Conservation (phyloP, 2,797 vertebrate genomes). For the Sebastes trivittatus region DNA sequence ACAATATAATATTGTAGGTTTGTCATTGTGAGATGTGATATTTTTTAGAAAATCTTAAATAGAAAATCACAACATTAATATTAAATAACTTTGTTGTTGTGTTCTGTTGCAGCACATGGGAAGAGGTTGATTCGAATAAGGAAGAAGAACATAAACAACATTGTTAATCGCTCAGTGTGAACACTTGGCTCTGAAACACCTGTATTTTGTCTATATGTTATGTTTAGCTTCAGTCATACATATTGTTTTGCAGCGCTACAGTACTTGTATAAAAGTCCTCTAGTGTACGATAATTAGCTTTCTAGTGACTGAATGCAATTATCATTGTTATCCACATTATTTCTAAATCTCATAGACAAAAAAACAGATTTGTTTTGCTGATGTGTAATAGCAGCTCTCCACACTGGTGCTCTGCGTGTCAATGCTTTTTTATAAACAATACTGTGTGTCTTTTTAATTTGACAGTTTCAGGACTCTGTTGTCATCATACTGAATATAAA, state of each 20-base stretch:
- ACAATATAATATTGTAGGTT: not conserved
- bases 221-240: slow-evolving; percentile 16
- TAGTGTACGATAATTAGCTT: not conserved
- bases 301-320: not conserved
- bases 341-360: slow-evolving; percentile 36
- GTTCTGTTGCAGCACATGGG: slow-evolving; percentile 47
- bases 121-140: slow-evolving; percentile 71
- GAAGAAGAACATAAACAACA: slow-evolving; percentile 70
- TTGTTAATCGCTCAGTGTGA: slow-evolving; percentile 51
- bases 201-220: slow-evolving; percentile 66
- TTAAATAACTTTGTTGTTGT: not conserved
- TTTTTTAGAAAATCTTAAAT: not conserved
- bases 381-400: not conserved
- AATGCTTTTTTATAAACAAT: not conserved
- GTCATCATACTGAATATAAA: not conserved
- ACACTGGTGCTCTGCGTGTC: not conserved
- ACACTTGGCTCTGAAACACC: not conserved
- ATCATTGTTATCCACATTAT: not conserved
- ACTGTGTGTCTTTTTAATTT: not conserved
- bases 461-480: not conserved
- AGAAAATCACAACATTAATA: not conserved
- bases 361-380: slow-evolving; percentile 41
- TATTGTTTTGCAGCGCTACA: not conserved
- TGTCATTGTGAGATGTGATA: not conserved
- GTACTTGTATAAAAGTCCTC: not conserved